Conservation (phyloP, 2,888 invertebrate genomes). For the Smittia sp. region DNA sequence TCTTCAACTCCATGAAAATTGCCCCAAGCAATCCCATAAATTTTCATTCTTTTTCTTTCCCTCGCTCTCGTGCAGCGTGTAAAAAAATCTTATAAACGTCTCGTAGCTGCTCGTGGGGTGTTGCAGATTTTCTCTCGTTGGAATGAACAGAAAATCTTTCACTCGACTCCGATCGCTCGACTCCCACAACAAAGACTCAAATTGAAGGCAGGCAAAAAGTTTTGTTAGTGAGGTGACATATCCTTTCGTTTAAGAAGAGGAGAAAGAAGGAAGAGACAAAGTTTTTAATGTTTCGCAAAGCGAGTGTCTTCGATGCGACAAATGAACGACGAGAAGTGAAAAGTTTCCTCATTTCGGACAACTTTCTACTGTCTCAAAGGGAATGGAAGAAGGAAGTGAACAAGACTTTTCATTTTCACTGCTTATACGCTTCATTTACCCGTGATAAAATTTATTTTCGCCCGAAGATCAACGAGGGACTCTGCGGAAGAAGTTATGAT, state of each 20-base stretch:
- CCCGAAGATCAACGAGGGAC: background rate
- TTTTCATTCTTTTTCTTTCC: constrained; percentile 15
- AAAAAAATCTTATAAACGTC: constrained; percentile 26
- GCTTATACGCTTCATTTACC: background rate
- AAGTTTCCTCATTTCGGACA: background rate
- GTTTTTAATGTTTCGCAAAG: background rate
- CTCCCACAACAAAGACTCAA: constrained; percentile 3
- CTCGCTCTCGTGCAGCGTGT: background rate
- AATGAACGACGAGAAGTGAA: constrained; percentile 4
- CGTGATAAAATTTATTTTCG: constrained; percentile 10
- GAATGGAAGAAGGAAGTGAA: background rate
- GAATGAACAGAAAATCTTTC: background rate
- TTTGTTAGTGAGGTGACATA: constrained; percentile 26
- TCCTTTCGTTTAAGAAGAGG: background rate
- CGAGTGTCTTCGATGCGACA: background rate
- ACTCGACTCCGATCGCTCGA: background rate
- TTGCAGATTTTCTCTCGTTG: constrained; percentile 19
- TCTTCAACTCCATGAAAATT: constrained; percentile 4
- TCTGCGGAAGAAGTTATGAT: background rate
- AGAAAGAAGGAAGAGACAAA: background rate
- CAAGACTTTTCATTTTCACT: background rate
- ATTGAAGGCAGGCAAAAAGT: background rate
- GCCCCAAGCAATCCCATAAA: constrained; percentile 12
- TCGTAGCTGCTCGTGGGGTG: constrained; percentile 15
- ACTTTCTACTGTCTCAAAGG: background rate